Evolutionary conservation across 1,140 invertebrate genomes (phyloP), one percentile per base, ranked within the genome.

Genomic region (Lordiphosa clarofinis): DNA sequence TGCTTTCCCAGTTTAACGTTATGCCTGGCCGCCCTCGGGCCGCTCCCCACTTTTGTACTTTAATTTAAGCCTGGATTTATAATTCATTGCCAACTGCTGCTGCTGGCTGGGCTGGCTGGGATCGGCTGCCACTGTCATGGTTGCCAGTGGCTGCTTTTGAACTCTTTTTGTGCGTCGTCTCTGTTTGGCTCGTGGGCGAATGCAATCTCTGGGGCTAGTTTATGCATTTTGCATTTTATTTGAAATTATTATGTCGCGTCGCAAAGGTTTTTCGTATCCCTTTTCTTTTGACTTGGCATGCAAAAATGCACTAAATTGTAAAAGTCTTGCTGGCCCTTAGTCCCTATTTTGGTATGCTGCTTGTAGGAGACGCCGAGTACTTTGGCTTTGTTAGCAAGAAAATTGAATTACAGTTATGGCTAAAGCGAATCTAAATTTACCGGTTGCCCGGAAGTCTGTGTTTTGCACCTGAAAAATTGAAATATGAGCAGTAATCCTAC

Each of bases 221-320:
- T 82, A 82, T 82, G 78, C 78, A 82, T 82, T 84, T 82, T 84
- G 78, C 78, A 82, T 82, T 82, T 82, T 84, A 82, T 82, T 82
- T 82, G 73, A 82, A 82, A 84, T 82, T 82, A 82, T 82, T 82
- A 84, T 82, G 78, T 84, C 78, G 78, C 78, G 78, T 70, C 69
- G 78, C 68, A 62, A 28, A 49, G 52, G 49, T 56, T 28, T 38
- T 50, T 21, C 15, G 40, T 61, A 42, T 36, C 4, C 33, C 15
- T 12, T 19, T 2, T 8, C 35, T 9, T 35, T 38, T n/a, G 12
- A 7, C 42, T 46, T 12, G 53, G 39, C 65, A 68, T 68, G 62
- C 56, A 61, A 50, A 48, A 69, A 63, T 70, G 67, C 57, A 48
- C 65, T 69, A 42, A 53, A 33, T 62, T 62, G 46, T 10, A 12